Conservation (phyloP, 2,888 invertebrate genomes). For the Machimus rusticus region DNA sequence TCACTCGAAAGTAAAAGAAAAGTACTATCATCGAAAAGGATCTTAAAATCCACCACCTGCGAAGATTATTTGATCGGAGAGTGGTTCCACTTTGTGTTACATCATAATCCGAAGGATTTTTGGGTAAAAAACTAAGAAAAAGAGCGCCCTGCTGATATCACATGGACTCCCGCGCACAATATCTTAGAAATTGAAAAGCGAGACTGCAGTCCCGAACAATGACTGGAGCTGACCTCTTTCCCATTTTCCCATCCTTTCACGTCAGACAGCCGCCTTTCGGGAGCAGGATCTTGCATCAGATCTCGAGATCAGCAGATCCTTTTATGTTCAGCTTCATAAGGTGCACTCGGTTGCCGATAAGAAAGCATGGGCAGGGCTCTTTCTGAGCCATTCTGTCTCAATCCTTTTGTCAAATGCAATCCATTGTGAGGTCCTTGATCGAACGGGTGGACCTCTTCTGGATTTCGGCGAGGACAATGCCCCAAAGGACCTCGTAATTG, state of each 20-base stretch:
- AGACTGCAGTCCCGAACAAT: background rate
- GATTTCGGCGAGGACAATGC: constrained; percentile 27
- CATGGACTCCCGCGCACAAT: background rate
- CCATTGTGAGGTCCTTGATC: background rate
- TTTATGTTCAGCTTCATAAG: background rate
- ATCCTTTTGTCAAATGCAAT: constrained; percentile 13
- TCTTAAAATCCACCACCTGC: background rate
- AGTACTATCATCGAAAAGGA: background rate
- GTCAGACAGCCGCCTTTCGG: background rate
- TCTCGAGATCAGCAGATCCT: constrained; percentile 20
- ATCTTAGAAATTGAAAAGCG: background rate
- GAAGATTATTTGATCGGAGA: background rate
- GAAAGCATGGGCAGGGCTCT: background rate
- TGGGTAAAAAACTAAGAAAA: background rate
- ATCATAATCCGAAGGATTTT: background rate
- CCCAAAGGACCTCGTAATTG: constrained; percentile 1
- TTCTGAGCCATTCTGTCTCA: background rate
- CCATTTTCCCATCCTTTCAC: constrained; percentile 4
- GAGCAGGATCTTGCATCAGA: constrained; percentile 28
- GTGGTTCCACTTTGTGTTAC: background rate
- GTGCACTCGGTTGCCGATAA: constrained; percentile 3
- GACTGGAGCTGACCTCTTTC: background rate
- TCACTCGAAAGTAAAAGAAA: too few relatives aligned
- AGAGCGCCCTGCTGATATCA: background rate
- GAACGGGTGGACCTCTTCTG: constrained; percentile 23